Evolutionary conservation across 1,140 invertebrate genomes (phyloP), one percentile per base, ranked within the genome.

Genomic region (Coelopa frigida): DNA sequence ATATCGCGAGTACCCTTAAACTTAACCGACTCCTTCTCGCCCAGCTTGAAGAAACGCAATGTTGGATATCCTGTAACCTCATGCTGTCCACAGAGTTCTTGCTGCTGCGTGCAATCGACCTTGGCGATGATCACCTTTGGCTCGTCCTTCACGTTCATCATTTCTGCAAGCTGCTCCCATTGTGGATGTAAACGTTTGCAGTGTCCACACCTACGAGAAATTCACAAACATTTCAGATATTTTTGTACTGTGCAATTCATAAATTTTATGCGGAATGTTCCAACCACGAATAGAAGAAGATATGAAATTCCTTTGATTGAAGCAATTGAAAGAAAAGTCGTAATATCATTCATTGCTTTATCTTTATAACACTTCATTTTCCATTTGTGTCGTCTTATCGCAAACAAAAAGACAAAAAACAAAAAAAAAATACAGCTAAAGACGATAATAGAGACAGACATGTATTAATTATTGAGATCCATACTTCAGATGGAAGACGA

Each of bases 61-160:
- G 74, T 77, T 3, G 74, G 75, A 58, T 77, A 76, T 3, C 85
- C 85, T 44, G 84, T 86, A 1, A 89, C 75, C 62, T 84, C 82
- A 48, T 89, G 79, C 41, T 81, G 72, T 11, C 76, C 75, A 61
- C 87, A 90, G 3, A 89, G 59, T 11, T 72, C 61, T 32, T 76
- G 81, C 48, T 88, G 82, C 12, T 70, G 70, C 2, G 85, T 88
- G 64, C 87, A 90, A 61, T 90, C 86, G 3, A 90, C 82, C 72
- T 84, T 83, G 3, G 77, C 83, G 48, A 86, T 80, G 43, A 70
- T 73, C 31, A 86, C 76, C 58, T 78, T 73, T 15, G 72, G 74
- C 44, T 81, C 75, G 41, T 77, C 74, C 44, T 75, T 73, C n/a
- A 72, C 62, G 46, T 83, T 83, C 38, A 82, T 73, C 57, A 81